Evolutionary conservation across 1,140 invertebrate genomes (phyloP), one percentile per base, ranked within the genome.

Genomic region (Caenorhabditis remanei): DNA sequence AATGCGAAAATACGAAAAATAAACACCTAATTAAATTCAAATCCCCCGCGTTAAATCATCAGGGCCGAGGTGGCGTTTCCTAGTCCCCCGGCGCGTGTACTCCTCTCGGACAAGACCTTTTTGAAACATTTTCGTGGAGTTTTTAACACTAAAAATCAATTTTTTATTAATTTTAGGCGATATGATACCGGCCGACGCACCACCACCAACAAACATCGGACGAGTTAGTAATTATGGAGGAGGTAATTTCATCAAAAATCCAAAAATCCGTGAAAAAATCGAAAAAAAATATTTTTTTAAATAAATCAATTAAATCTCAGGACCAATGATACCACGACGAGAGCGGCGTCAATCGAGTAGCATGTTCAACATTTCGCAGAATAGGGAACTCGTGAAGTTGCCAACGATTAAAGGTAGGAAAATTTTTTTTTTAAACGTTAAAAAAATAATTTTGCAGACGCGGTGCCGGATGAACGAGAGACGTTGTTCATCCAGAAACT

Each of bases 401-500:
- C 56, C 84, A 50, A 9, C 40, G 2, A 85, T 85, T 6, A 85
- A 85, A 85, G 84, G 84, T 85, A 56, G 5, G n/a, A 21, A 71
- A 32, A 24, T 1, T 2, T 21, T 1, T 41, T 87, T 82, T 82
- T 87, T 43, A 87, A 46, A 50, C 61, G 3, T 61, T 9, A 19
- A 55, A 46, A n/a, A 75, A 21, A 50, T 71, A 75, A 4, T 21
- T 83, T 85, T 95, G 48, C 94, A 98, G 98, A 99, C 94, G 96
- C 97, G 43, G 94, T 96, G 21, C 48, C 67, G 5, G 71, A 21
- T 32, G 94, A 94, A 63, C 94, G 94, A 89, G 93, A 93, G 82
- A 93, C 93, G 16, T 89, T 94, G 83, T 94, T 94, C 87, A 93
- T 94, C 83, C 93, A 93, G 88, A 94, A 94, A 88, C 92, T 94